Base-by-base conservation (phyloP, 2,797 vertebrate species). In the Centroberyx gerrardi region DNA sequence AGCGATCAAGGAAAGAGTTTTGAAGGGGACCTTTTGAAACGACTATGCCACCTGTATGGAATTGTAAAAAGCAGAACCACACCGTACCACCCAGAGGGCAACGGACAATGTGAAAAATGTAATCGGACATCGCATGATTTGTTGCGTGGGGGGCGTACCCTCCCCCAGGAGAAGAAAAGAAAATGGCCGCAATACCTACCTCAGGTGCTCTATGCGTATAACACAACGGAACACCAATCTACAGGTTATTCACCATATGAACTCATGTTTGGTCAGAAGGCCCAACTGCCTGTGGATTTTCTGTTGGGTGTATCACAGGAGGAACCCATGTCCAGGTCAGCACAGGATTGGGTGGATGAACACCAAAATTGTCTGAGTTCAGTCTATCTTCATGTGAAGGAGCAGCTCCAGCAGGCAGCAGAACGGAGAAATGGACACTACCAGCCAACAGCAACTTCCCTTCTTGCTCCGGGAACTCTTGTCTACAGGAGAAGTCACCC, bases 31-130 rank as follows among this genome's bases (percentile, higher is more conserved):
- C 17, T 66, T 8, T 36, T 65, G 17, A 48, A 52, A 42, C 17
- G 31, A 3, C 46, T 65, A 6, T 65, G 62, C 27, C 27, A 17
- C 1, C n/a, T 58, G 28, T 58, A 36, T 58, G 28, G 55, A 1
- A 58, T 36, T 17, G 31, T 36, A 36, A 58, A 58, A 36, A 58
- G 55, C 15, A 6, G 31, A 8, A 58, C 55, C 1, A 58, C 31
- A 17, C 31, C 31, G 4, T 60, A 60, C 33, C 33, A 15, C 2
- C 33, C 58, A 12, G 36, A 60, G 17, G 58, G 33, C 4, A 60
- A 59, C 61, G 40, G 53, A 5, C 67, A 69, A 29, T 60, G 58
- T n/a, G 44, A n/a, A 15, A 7, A 22, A 60, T 60, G 40, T 12
- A 60, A 40, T 38, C 17, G n/a, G 3, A 60, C 15, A n/a, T 9